Conservation (phyloP, 92 coral and sea anemone genomes). For the Parazoanthus atlanticus region DNA sequence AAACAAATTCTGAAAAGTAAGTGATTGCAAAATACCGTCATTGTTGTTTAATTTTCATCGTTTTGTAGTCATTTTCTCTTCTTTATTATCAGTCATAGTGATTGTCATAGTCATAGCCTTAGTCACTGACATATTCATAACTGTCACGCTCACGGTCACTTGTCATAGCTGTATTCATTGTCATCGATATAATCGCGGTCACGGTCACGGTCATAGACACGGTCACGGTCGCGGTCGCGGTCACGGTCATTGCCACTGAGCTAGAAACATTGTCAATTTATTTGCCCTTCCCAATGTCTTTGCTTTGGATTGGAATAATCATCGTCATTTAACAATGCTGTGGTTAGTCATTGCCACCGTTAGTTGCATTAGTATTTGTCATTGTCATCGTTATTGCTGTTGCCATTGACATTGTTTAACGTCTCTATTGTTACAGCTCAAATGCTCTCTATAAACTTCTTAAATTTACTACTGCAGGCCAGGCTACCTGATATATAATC, state of each 20-base stretch:
- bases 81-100: too few relatives aligned
- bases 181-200: background rate
- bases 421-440: background rate
- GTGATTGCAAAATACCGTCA: background rate
- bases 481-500: conserved; percentile 48
- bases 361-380: too few relatives aligned
- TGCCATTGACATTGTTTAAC: too few relatives aligned
- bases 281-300: too few relatives aligned
- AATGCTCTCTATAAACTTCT: background rate
- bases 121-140: background rate
- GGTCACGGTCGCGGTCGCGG: background rate
- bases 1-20: too few relatives aligned
- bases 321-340: too few relatives aligned
- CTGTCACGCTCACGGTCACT: background rate
- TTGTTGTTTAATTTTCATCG: background rate
- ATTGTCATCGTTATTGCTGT: too few relatives aligned
- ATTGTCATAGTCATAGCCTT: too few relatives aligned
- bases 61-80: background rate
- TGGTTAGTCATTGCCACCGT: too few relatives aligned
- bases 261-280: too few relatives aligned
- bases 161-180: background rate
- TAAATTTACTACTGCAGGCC: background rate
- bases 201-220: background rate
- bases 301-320: too few relatives aligned
- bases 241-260: background rate